Evolutionary conservation across 2,113 vertebrate genomes (phyloP).

Genomic region (Labrus mixtus): DNA sequence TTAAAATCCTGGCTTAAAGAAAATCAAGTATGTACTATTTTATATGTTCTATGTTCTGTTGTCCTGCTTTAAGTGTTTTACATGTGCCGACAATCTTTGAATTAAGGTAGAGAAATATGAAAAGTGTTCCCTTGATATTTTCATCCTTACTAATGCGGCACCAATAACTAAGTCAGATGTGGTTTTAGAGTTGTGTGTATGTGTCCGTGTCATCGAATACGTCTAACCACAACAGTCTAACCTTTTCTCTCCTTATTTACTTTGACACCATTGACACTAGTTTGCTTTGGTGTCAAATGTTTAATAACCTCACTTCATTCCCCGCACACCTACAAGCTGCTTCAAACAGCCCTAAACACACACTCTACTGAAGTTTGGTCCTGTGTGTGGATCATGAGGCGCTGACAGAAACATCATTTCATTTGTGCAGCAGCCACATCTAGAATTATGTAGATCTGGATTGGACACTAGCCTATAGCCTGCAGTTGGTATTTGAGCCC

Average conservation of each 20-base stretch:
- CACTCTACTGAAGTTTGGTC: constrained; percentile 9
- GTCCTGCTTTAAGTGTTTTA: too few relatives aligned
- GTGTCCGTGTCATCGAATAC: not conserved
- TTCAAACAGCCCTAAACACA: constrained; percentile 24
- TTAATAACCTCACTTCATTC: constrained; percentile 40
- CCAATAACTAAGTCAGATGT: too few relatives aligned
- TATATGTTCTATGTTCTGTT: too few relatives aligned
- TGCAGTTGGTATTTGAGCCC: constrained; percentile 65
- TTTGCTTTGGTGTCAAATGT: constrained; percentile 33
- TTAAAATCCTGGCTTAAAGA: too few relatives aligned
- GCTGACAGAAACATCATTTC: constrained; percentile 30
- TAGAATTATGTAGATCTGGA: constrained; percentile 52
- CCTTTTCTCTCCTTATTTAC: too few relatives aligned
- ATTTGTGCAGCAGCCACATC: constrained; percentile 39
- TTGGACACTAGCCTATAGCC: constrained; percentile 59
- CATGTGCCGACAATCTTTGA: too few relatives aligned
- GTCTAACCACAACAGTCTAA: too few relatives aligned
- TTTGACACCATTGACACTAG: too few relatives aligned
- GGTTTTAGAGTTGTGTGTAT: not conserved
- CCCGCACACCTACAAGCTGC: not conserved
- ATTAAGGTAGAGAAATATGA: too few relatives aligned
- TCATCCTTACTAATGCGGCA: too few relatives aligned
- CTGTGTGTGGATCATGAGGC: constrained; percentile 16
- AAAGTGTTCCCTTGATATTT: too few relatives aligned
- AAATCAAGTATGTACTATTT: too few relatives aligned